Base-by-base conservation (phyloP, 2,113 vertebrate genomes). In the Gobiocypris rarus region DNA sequence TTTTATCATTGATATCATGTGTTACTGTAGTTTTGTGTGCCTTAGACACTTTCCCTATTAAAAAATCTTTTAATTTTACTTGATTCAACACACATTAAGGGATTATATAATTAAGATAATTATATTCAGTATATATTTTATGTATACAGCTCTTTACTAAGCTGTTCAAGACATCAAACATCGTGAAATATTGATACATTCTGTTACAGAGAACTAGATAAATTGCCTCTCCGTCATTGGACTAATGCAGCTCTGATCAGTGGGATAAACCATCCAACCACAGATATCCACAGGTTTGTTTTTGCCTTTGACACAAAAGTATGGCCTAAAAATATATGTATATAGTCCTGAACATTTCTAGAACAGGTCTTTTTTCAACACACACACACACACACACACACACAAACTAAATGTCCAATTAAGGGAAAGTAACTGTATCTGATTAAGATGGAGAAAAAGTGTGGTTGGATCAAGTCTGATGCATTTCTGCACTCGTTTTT, bases 251-350 rank as follows among this genome's bases (percentile, higher is more conserved):
- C 69, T n/a, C 59, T 65, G 48, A 54, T 34, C 43, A 28, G 34
- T 45, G 15, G 17, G 26, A 48, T 28, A 63, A 34, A 13, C 7
- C 17, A 28, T 17, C 52, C 45, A 48, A 59, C 14, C 26, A 61
- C 58, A 48, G 24, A 61, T 83, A n/a, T n/a, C n/a, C n/a, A n/a
- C n/a, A n/a, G 74, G 82, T 52, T 54, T 67, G 28, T 45, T 67
- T 26, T 8, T 50, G 17, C 48, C 3, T 15, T 56, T 58, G 59
- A 76, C 31, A 76, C 11, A 24, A 45, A 75, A 15, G 22, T 45
- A 24, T 77, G 56, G 54, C 8, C n/a, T 59, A 59, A 22, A 76
- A 76, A 77, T 59, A 24, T 61, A 78, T 78, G 43, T 78, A 78
- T 59, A 78, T 9, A 17, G 75, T 78, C 14, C 34, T 45, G 4